Percentiles rank a stretch among this genome's conserved stretches.
Conservation (phyloP, 2,797 vertebrate species). For the Epinephelus malabaricus region DNA sequence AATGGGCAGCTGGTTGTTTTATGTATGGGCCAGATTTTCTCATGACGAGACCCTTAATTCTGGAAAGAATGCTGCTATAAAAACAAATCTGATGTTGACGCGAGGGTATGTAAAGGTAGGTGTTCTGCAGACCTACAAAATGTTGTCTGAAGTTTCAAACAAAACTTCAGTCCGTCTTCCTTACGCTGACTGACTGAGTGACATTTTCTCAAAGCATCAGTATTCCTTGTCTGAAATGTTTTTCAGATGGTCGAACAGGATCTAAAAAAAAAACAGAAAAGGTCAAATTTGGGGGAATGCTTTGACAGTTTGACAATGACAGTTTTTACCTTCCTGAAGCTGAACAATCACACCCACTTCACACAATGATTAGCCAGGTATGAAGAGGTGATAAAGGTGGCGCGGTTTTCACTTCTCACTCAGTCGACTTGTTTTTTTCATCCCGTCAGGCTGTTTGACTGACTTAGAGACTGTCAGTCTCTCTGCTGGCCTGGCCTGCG, state of each 20-base stretch:
- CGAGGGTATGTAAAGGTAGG: too few species aligned
- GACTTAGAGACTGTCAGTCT: constrained; percentile 16
- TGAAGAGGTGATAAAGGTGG: constrained; percentile 12
- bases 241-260: background rate
- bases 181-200: background rate
- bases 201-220: background rate
- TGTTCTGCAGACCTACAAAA: background rate
- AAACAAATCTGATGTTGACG: background rate
- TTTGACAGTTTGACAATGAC: too few species aligned
- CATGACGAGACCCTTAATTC: too few species aligned
- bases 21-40: background rate
- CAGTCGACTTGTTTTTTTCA: background rate
- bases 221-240: background rate
- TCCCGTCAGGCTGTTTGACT: constrained; percentile 13
- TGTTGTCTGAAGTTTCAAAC: background rate
- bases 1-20: background rate
- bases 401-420: background rate
- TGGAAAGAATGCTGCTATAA: background rate
- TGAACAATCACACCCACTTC: constrained; percentile 13
- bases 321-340: constrained; percentile 3
- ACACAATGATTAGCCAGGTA: background rate
- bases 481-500: constrained; percentile 14
- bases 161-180: background rate
- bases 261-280: background rate
- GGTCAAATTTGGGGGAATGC: background rate